These are phyloP conservation scores for Crocallis elinguaria DNA, from an alignment of 2,888 invertebrate genomes.

Conservation along the genomic window DNA sequence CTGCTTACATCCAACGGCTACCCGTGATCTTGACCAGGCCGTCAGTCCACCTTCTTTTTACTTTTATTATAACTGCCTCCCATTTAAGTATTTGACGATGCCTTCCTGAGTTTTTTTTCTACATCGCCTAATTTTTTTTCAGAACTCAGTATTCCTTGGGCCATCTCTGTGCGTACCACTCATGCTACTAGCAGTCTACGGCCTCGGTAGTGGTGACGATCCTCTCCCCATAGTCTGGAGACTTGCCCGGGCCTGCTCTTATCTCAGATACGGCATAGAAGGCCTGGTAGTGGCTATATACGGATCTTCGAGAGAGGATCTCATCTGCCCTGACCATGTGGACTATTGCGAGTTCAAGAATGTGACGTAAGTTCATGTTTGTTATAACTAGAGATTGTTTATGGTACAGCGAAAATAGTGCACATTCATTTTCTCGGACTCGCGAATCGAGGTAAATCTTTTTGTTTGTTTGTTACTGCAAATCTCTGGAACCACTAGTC, in stretches of 20 bases:
- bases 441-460: too few relatives aligned
- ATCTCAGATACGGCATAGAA: slow-evolving; percentile 92
- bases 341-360: slow-evolving; percentile 91
- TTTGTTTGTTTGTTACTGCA: too few relatives aligned
- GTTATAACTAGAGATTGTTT: too few relatives aligned
- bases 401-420: too few relatives aligned
- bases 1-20: too few relatives aligned
- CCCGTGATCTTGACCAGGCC: too few relatives aligned
- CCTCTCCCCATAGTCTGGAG: slow-evolving; percentile 90
- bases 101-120: background rate
- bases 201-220: slow-evolving; percentile 91
- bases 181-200: slow-evolving; percentile 94
- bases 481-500: too few relatives aligned
- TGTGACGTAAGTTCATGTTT: slow-evolving; percentile 75
- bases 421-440: too few relatives aligned
- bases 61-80: too few relatives aligned
- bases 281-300: slow-evolving; percentile 92
- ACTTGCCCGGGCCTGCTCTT: slow-evolving; percentile 92
- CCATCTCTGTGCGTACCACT: slow-evolving; percentile 94
- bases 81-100: too few relatives aligned
- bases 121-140: slow-evolving; percentile 44
- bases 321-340: slow-evolving; percentile 89
- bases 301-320: slow-evolving; percentile 88
- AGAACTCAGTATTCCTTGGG: slow-evolving; percentile 96
- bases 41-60: too few relatives aligned